Conservation (phyloP, 2,888 invertebrate genomes). For the Trimorus sp. region DNA sequence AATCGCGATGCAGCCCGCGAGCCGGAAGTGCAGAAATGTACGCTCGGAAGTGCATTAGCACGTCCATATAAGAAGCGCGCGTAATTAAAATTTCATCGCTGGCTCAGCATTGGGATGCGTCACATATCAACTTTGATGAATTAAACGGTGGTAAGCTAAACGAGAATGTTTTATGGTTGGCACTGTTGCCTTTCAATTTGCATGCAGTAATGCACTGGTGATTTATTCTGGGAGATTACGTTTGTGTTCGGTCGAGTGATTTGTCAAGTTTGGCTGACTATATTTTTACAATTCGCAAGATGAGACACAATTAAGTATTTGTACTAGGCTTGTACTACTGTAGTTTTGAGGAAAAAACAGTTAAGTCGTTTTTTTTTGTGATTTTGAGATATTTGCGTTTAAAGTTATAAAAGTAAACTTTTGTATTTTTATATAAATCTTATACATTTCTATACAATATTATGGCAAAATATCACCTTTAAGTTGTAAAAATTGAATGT, state of each 20-base stretch:
- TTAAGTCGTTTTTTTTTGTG: too few relatives aligned
- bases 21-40: slow-evolving; percentile 37
- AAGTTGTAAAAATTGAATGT: too few relatives aligned
- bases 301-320: too few relatives aligned
- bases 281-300: too few relatives aligned
- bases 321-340: too few relatives aligned
- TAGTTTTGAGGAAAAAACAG: too few relatives aligned
- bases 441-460: too few relatives aligned
- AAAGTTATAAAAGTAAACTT: too few relatives aligned
- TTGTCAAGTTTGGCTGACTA: background rate
- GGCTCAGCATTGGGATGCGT: slow-evolving; percentile 27
- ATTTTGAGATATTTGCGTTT: too few relatives aligned
- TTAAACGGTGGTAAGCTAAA: slow-evolving; percentile 17
- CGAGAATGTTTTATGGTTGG: slow-evolving; percentile 10
- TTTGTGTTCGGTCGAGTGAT: background rate
- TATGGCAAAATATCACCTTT: too few relatives aligned
- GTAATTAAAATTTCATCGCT: slow-evolving; percentile 41
- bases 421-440: too few relatives aligned
- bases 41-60: slow-evolving; percentile 48
- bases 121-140: slow-evolving; percentile 29
- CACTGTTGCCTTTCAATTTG: slow-evolving; percentile 18
- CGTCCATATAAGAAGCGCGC: slow-evolving; percentile 39
- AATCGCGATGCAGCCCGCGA: slow-evolving; percentile 56
- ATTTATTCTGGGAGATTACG: slow-evolving; percentile 8
- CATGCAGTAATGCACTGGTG: background rate